Conservation (phyloP, 2,113 vertebrate genomes). For the Cnemophilus loriae region DNA sequence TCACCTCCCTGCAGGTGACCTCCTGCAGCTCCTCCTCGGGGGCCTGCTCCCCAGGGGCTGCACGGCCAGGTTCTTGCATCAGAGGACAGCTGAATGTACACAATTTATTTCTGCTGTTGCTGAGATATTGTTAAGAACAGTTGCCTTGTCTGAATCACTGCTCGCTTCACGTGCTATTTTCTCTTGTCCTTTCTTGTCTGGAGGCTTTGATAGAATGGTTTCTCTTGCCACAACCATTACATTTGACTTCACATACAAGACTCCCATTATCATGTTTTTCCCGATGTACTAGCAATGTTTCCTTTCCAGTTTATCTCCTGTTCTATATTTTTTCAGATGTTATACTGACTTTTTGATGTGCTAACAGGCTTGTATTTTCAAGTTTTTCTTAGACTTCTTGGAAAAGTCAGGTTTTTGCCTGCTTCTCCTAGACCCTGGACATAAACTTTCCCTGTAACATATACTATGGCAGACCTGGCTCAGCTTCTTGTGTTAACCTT, state of each 20-base stretch:
- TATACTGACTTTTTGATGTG: neutral
- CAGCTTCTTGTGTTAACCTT: neutral
- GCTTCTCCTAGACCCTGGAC: neutral
- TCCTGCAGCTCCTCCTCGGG: rapidly evolving
- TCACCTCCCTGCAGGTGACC: neutral
- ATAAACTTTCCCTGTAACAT: neutral
- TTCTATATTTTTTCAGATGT: neutral
- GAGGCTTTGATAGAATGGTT: neutral
- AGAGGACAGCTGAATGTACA: neutral
- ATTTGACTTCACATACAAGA: neutral
- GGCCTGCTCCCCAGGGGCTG: neutral
- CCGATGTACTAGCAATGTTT: neutral
- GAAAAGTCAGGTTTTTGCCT: neutral
- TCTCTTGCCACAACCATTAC: neutral
- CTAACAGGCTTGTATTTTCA: neutral
- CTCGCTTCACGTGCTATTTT: neutral
- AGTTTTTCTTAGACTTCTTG: neutral
- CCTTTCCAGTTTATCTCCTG: neutral
- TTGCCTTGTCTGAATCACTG: neutral
- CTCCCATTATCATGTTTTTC: neutral
- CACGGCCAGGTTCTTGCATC: neutral
- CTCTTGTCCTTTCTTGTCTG: neutral
- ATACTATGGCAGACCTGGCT: neutral
- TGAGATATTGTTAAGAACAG: neutral
- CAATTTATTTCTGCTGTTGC: neutral